Conservation (phyloP, 2,888 invertebrate species). For the Epinotia demarniana region DNA sequence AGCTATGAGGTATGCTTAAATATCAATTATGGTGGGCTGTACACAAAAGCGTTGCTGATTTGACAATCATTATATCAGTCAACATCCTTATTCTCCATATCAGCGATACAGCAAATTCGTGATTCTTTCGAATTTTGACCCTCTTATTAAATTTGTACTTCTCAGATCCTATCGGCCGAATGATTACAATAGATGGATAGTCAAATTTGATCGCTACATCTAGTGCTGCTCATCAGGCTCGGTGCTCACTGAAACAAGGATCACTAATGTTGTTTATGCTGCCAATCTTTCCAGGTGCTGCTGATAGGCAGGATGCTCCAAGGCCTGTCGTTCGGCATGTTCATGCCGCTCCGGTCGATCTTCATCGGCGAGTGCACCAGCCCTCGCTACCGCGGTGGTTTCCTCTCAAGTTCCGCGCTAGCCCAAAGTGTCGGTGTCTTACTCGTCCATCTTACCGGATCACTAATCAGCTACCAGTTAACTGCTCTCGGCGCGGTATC, state of each 20-base stretch:
- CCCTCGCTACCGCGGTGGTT: slow-evolving; percentile 84
- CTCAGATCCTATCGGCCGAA: no score
- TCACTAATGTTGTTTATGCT: neutral
- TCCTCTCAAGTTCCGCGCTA: slow-evolving; percentile 83
- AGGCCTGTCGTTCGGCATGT: slow-evolving; percentile 79
- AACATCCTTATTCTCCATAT: neutral
- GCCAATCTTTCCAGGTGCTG: slow-evolving; percentile 57
- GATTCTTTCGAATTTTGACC: neutral
- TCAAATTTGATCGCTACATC: no score
- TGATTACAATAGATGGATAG: no score
- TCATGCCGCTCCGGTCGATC: slow-evolving; percentile 74
- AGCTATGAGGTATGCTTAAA: slow-evolving; percentile 55
- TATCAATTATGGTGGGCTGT: neutral
- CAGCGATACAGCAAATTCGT: no score
- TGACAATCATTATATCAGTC: neutral
- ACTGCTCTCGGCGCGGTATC: slow-evolving; percentile 77
- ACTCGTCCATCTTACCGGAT: slow-evolving; percentile 85
- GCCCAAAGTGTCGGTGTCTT: slow-evolving; percentile 85
- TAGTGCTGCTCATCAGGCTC: no score
- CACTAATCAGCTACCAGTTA: slow-evolving; percentile 81
- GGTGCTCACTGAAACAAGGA: no score
- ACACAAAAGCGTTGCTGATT: neutral
- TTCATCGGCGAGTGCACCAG: slow-evolving; percentile 82
- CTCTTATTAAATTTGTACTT: neutral
- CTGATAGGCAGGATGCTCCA: slow-evolving; percentile 64